These are phyloP conservation scores for Pontoporia blainvillei DNA, from an alignment of 2,113 vertebrate species.

Conservation along the genomic window DNA sequence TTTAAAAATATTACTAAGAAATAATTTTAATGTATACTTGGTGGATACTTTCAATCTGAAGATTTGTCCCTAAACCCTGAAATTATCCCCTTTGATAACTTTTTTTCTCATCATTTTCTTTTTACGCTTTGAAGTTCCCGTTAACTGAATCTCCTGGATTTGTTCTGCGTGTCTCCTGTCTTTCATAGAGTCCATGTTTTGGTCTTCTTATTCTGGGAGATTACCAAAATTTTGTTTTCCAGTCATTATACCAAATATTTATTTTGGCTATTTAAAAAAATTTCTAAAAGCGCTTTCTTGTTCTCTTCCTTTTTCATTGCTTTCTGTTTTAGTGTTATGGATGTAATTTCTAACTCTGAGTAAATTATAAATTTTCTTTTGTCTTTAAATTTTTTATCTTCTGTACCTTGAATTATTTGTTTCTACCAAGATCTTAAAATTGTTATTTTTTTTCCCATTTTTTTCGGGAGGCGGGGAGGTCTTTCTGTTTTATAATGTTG, in stretches of 20 bases:
- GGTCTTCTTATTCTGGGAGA: background rate
- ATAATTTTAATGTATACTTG: background rate
- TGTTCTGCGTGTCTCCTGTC: background rate
- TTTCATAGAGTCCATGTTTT: background rate
- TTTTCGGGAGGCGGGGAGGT: background rate
- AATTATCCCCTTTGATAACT: background rate
- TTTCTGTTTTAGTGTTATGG: background rate
- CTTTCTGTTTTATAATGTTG: background rate
- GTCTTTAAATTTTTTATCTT: background rate
- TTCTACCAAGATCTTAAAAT: background rate
- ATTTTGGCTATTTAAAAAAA: background rate
- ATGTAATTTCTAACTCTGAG: background rate
- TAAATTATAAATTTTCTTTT: background rate
- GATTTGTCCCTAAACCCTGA: background rate
- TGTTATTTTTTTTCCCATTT: background rate
- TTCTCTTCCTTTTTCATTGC: background rate
- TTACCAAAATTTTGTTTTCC: background rate
- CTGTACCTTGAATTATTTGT: background rate
- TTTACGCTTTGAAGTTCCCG: background rate
- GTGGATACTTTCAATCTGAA: background rate
- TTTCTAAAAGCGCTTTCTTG: background rate
- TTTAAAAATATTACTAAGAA: background rate
- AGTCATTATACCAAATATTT: background rate
- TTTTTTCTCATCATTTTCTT: background rate
- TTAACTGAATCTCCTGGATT: background rate